These are phyloP conservation scores for Dendrocincla tyrannina DNA, from an alignment of 2,797 vertebrate species.

Conservation along the genomic window DNA sequence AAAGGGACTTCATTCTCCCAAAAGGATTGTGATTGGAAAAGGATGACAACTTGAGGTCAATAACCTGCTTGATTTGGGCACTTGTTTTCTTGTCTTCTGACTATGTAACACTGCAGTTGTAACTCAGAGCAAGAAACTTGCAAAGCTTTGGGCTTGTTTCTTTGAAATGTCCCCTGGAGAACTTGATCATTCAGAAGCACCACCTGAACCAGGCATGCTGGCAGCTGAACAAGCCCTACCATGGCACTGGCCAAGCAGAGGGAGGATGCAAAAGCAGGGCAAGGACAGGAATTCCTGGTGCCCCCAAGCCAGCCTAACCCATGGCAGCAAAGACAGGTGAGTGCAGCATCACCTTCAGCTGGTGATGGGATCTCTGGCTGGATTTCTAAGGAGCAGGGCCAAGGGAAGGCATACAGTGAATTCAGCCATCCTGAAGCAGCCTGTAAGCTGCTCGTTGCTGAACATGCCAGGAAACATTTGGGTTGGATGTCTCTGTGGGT, in stretches of 20 bases:
- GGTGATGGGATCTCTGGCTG: not conserved
- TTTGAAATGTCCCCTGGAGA: not conserved
- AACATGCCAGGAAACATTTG: not conserved
- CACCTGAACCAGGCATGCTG: not conserved
- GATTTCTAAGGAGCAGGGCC: not conserved
- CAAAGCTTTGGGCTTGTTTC: not conserved
- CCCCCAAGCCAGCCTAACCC: not conserved
- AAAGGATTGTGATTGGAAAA: not conserved
- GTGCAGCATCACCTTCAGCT: not conserved
- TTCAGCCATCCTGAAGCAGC: not conserved
- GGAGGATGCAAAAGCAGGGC: not conserved
- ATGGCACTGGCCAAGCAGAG: not conserved
- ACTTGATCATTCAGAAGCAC: not conserved
- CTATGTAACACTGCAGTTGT: not conserved
- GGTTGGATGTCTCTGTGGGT: not conserved
- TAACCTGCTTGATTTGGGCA: not conserved
- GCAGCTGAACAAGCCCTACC: not conserved
- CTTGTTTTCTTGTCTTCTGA: not conserved
- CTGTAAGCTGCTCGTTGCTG: not conserved
- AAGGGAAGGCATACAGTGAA: not conserved
- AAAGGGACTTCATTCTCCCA: not conserved
- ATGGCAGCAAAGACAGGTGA: not conserved
- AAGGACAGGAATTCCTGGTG: not conserved
- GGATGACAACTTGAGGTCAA: not conserved
- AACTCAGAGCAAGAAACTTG: not conserved